Base-by-base conservation (phyloP, 2,797 vertebrate species). In the Sebastes hubbsi region DNA sequence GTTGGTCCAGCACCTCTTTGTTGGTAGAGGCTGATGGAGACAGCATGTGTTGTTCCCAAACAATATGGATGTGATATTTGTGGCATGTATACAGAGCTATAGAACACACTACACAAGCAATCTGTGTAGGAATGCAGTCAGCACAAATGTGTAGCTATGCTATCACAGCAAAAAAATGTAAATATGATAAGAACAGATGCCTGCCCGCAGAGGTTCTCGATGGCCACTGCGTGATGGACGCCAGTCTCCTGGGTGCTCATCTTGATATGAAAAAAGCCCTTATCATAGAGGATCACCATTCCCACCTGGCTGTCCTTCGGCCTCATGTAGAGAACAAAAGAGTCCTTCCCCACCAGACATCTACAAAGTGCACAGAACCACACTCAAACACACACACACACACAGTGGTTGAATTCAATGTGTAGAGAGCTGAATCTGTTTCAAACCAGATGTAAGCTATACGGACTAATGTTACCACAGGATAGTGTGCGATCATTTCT, bases 291-390 rank as follows among this genome's bases (percentile, higher is more conserved):
- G 83, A 94, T 93, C 87, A 89, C 89, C 46, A 77, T 89, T 84
- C 86, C 87, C 86, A 95, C 91, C 69, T 88, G 90, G 80, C 84
- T 91, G 75, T 93, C 87, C 80, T 92, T 81, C 13, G 87, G 92
- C 89, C 91, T 93, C 95, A 95, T 72, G 92, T 86, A 81, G 92
- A 95, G 92, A 94, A 95, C 88, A 95, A 95, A 95, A 83, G 86
- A 92, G 73, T 92, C 91, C 80, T 91, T 93, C 79, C 89, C 82
- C 87, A 90, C 74, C 87, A 94, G 79, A 87, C 82, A 90, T 89
- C 91, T 92, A 81, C 81, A 88, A 87, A 75, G 54, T 66, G 42
- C 58, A 67, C 22, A 67, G 74, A 76, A 46, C 32, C 60, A 61
- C 30, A 78, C 10, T 63, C 54, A 42, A 0, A 30, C 20, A 52